Base-by-base conservation (phyloP, 2,888 invertebrate genomes). In the Shargacucullia verbasci region DNA sequence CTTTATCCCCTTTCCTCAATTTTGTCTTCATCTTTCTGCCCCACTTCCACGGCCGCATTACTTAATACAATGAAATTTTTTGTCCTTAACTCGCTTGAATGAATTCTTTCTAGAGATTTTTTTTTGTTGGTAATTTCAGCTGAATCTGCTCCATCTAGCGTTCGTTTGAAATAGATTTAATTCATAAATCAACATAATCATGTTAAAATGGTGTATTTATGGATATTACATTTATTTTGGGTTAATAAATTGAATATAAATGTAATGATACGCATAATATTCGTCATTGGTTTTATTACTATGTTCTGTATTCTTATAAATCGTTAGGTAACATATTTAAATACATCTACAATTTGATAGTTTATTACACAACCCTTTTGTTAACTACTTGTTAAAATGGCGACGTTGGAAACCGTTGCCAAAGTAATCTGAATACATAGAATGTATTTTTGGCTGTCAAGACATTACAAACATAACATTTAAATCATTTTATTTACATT, bases 281-380 rank as follows among this genome's bases (percentile, higher is more conserved):
- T 74, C 70, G 69, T 81, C 78, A 78, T 78, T 64, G 60, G 67
- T 83, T 87, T 87, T 84, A 86, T 84, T 86, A 79, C 88, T 89
- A 89, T 78, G 78, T 85, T 76, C 67, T 69, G 75, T 76, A 76
- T 69, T 84, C 81, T 90, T 91, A 91, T 86, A 91, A 92, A 91
- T 86, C 81, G 79, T 89, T 87, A 88, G 84, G 81, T 91, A 91
- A 90, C 88, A 87, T 87, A 85, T 79, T 86, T 84, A 84, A 83
- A 85, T 88, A 85, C 87, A 81, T 80, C 90, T 91, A 92, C 88
- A 80, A 76, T 85, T 79, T 91, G 89, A 92, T 92, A 92, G 84
- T 89, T 89, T 85, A 88, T 87, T 90, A 92, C 92, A 92, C 92
- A 92, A 92, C 92, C 92, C 85, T 91, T 90, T 89, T 84, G 74